Evolutionary conservation across 2,888 invertebrate genomes (phyloP), one percentile per base, ranked within the genome.

Genomic region (Blomia tropicalis): DNA sequence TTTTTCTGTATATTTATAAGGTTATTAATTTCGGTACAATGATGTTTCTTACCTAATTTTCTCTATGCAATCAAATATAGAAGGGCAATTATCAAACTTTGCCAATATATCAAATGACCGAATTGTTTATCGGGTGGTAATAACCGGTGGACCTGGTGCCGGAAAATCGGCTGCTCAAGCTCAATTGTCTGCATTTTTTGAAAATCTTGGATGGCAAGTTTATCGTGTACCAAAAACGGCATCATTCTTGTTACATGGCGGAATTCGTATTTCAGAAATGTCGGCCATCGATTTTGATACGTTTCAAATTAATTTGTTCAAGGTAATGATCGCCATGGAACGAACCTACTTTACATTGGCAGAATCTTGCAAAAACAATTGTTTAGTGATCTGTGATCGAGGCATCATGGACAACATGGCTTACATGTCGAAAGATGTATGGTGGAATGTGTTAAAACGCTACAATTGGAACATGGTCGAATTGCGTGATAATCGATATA

Each of bases 191-290:
- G 92, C 92, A 65, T 98, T 96, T 79, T 98, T 98, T 78, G 96
- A 98, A 79, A 95, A 91, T 77, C 79, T 96, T 70, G 96, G 96
- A 76, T 96, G 95, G 95, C 93, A 93, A 93, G 86, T 92, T 91
- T 79, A 79, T 81, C 17, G 2, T 27, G 14, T 51, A 2, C n/a
- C 14, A n/a, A n/a, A n/a, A n/a, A n/a, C n/a, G n/a, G n/a, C n/a
- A n/a, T n/a, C n/a, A 73, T 31, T 1, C 22, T 4, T 2, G 4
- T 30, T 27, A 82, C 93, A 93, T 80, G 95, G 93, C 72, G 95
- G 96, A 69, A 83, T 96, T 75, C 93, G 92, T 77, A 96, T 95
- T 80, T 83, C 83, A 72, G 95, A 96, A 77, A 82, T 98, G 73
- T 84, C 82, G 71, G 84, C 83, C 66, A 84, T 87, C 71, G 88